phyloP scores from a whole-genome alignment of 2,888 invertebrate species.

The Iselma pallidipennis region DNA sequence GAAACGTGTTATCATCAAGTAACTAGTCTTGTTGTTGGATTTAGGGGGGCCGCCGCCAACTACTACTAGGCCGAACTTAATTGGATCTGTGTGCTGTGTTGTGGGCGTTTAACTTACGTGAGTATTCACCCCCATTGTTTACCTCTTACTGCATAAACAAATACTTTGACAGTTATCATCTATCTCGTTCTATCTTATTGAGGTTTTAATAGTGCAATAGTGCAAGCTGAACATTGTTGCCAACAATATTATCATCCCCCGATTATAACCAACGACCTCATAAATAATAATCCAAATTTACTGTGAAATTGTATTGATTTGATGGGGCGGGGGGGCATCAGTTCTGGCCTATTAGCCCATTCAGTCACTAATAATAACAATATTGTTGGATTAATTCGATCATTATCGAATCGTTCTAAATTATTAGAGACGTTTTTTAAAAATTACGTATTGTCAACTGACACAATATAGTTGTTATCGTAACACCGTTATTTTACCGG shows the following conservation, averaged over 20 bases:
- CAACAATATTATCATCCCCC: slow-evolving; percentile 14
- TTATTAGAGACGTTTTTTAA: too few relatives aligned
- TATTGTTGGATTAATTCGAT: not conserved
- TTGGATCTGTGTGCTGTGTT: slow-evolving; percentile 22
- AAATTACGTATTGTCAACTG: too few relatives aligned
- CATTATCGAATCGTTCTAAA: too few relatives aligned
- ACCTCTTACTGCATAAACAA: slow-evolving; percentile 22
- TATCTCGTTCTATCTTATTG: too few relatives aligned
- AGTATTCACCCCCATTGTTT: slow-evolving; percentile 23
- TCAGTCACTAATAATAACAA: too few relatives aligned
- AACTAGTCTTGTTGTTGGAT: slow-evolving; percentile 1
- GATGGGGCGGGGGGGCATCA: not conserved
- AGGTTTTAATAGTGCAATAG: slow-evolving; percentile 2
- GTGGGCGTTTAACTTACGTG: slow-evolving; percentile 23
- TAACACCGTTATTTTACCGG: too few relatives aligned
- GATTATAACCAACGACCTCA: slow-evolving; percentile 1
- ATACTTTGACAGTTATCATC: slow-evolving; percentile 16
- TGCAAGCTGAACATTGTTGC: too few relatives aligned
- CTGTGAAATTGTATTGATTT: slow-evolving; percentile 17
- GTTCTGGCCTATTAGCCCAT: not conserved
- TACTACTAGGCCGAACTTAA: slow-evolving; percentile 22
- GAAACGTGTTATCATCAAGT: slow-evolving; percentile 11
- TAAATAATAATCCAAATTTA: slow-evolving; percentile 21
- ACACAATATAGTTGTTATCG: too few relatives aligned
- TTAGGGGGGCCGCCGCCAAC: slow-evolving; percentile 8